Base-by-base conservation (phyloP, 2,888 invertebrate genomes). In the Branchipolynoe longqiensis region DNA sequence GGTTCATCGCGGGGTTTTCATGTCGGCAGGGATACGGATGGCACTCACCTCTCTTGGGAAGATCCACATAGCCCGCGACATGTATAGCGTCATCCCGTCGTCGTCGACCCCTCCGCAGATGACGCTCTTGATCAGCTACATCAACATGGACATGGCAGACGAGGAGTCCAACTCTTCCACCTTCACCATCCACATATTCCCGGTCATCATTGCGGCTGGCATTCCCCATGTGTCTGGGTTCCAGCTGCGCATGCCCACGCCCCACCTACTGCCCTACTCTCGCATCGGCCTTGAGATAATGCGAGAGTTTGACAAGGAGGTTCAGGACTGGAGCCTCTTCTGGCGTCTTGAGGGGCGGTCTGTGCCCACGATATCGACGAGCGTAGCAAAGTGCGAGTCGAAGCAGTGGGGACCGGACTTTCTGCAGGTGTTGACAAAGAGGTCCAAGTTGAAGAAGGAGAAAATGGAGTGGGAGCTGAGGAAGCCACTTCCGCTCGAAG, bases 31-130 rank as follows among this genome's bases (percentile, higher is more conserved):
- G 0, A 41, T 78, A 31, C 78, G 48, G 54, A 78, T 48, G 48
- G 78, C 78, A 2, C 41, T 78, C 54, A 48, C 8, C 0, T 48
- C 59, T 3, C 54, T 82, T n/a, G 40, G 38, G 4, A 85, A 83
- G 86, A 97, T 98, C 98, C 97, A 98, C 98, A 96, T 98, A 98
- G 96, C 98, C 98, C 95, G 97, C 96, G 95, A 98, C 96, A 95
- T 98, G 98, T 78, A 78, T n/a, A 8, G 41, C 1, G 33, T 78
- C 25, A 78, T 78, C 78, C 41, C 54, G 12, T 36, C 73, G 38
- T 41, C 41, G 12, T 6, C 48, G 4, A 14, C n/a, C 28, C 48
- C 78, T 1, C 95, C 99, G 99, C 95, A 98, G 96, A 94, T 97
- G 97, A 94, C 97, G 97, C 94, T 98, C 97, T 94, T 98, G 96